phyloP scores from a whole-genome alignment of 2,797 vertebrate species.

The Eleutherodactylus coqui region DNA sequence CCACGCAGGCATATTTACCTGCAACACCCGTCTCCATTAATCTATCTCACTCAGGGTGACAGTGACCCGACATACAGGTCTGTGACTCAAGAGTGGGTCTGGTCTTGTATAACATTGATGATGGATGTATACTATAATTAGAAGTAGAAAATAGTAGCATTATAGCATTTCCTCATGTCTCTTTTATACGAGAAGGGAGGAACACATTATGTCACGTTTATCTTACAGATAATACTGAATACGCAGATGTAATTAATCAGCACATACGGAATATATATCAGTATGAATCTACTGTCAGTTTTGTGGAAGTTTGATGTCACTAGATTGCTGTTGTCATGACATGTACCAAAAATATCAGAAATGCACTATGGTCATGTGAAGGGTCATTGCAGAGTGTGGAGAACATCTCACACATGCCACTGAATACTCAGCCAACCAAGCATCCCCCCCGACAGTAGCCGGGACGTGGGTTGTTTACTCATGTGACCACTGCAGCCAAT shows the following conservation, averaged over 20 bases:
- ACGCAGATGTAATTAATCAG: not conserved
- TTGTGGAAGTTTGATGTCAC: not conserved
- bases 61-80: not conserved
- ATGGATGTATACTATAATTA: not conserved
- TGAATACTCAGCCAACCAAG: too few species aligned
- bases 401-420: too few species aligned
- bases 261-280: not conserved
- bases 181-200: not conserved
- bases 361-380: too few species aligned
- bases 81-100: slow-evolving; percentile 2
- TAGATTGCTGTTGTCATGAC: too few species aligned
- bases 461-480: too few species aligned
- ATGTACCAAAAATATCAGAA: too few species aligned
- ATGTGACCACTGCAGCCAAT: too few species aligned
- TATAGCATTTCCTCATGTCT: not conserved
- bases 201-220: slow-evolving; percentile 6
- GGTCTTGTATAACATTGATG: not conserved
- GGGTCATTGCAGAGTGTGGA: too few species aligned
- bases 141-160: not conserved
- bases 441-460: too few species aligned
- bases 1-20: not conserved
- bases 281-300: too few species aligned
- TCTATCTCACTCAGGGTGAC: not conserved
- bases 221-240: not conserved
- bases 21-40: not conserved